phyloP scores from a whole-genome alignment of 1,140 invertebrate species.

The Pseudomyrmex cubaensis region DNA sequence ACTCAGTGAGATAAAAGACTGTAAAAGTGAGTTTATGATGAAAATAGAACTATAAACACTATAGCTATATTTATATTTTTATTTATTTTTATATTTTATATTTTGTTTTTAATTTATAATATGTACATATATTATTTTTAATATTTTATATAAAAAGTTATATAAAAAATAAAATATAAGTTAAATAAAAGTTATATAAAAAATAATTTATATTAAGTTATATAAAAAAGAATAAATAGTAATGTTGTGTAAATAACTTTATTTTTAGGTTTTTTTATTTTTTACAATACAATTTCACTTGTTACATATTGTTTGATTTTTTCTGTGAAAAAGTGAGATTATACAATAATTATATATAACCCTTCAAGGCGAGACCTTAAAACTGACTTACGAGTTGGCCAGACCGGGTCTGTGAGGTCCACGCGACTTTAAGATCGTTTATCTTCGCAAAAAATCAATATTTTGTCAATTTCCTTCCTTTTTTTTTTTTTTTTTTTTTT shows the following conservation, averaged over 20 bases:
- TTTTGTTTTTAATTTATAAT: neutral
- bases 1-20: constrained; percentile 66
- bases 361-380: no score
- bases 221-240: constrained; percentile 2
- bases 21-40: constrained; percentile 50
- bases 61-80: constrained; percentile 25
- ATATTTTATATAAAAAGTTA: constrained; percentile 36
- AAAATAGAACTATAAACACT: constrained; percentile 21
- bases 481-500: no score
- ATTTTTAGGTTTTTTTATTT: no score
- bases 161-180: neutral
- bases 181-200: neutral
- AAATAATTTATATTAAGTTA: neutral
- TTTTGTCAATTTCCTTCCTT: no score
- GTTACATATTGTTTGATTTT: no score
- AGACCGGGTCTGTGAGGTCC: no score
- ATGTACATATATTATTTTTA: neutral
- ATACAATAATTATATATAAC: no score
- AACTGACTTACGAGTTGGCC: no score
- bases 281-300: no score
- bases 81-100: constrained; percentile 28
- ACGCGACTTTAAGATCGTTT: no score
- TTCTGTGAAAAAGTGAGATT: no score
- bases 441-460: no score
- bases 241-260: neutral